Base-by-base conservation (phyloP, 2,888 invertebrate genomes). In the Pimpla rufipes region DNA sequence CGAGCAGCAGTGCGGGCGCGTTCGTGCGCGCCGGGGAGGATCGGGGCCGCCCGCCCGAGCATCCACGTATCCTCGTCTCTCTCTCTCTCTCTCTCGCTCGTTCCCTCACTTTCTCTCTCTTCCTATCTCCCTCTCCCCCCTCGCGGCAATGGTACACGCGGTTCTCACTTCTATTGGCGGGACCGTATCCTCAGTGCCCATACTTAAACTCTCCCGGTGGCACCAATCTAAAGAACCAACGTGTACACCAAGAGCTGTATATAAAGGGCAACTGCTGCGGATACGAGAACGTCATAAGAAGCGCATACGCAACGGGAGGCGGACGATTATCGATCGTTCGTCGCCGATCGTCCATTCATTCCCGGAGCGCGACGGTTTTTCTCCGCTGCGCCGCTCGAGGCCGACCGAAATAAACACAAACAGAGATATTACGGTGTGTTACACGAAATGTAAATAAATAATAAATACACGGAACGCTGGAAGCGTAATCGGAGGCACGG, bases 241-340 rank as follows among this genome's bases (percentile, higher is more conserved):
- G 13, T 40, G 11, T 47, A 55, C 40, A 70, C 70, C 74, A 78
- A 52, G 71, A 71, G n/a, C n/a, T n/a, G 83, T 83, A 83, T 83
- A 83, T 83, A n/a, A 83, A 83, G 79, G 83, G 79, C 79, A 57
- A 83, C 57, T 45, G 62, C 59, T 55, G 42, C 67, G 66, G 59
- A 29, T 67, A 76, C 76, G 66, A 76, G 45, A 79, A 76, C 70
- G 76, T 83, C 83, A 83, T 75, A 79, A 76, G 75, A 62, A 79
- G 59, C 59, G 50, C 70, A 73, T 50, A 67, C 71, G 76, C 57
- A 76, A 57, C 42, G 55, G 70, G 79, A 67, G 75, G 50, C 83
- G 79, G 71, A 76, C 83, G 71, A 13, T 76, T n/a, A 29, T 57
- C n/a, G 67, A 37, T 68, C 67, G 50, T 21, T n/a, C n/a, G n/a